phyloP scores from a whole-genome alignment of 2,888 invertebrate genomes.

The Adelognathus sp. region DNA sequence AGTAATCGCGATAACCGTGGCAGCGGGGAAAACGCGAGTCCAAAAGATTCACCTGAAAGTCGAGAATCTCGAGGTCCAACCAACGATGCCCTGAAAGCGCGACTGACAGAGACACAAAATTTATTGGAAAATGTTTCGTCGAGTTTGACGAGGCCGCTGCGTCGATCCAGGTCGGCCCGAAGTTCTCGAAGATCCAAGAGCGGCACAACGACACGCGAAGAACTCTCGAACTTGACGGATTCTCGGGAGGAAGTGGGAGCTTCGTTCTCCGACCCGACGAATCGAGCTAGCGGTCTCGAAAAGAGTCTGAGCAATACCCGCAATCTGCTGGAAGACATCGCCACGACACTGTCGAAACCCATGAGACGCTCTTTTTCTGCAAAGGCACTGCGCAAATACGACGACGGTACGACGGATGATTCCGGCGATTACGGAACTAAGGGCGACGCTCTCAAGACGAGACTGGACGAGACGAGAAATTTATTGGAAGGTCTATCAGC shows the following conservation, averaged over 20 bases:
- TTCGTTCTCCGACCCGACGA: slow-evolving; percentile 2
- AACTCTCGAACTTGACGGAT: neutral
- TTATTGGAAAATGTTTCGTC: slow-evolving; percentile 55
- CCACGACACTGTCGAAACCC: slow-evolving; percentile 42
- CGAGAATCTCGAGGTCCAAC: neutral
- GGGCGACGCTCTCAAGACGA: slow-evolving; percentile 62
- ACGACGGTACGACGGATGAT: slow-evolving; percentile 23
- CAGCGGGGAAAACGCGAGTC: neutral
- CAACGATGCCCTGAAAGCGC: slow-evolving; percentile 35
- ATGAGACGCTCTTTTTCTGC: slow-evolving; percentile 50
- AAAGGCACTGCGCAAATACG: slow-evolving; percentile 30
- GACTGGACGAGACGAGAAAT: slow-evolving; percentile 67
- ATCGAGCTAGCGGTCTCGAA: slow-evolving; percentile 20
- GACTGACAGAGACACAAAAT: slow-evolving; percentile 48
- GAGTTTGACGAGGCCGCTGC: slow-evolving; percentile 26
- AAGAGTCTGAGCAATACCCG: slow-evolving; percentile 42
- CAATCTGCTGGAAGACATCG: slow-evolving; percentile 46
- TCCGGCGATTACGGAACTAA: slow-evolving; percentile 17
- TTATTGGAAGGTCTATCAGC: slow-evolving; percentile 67
- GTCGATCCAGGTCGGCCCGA: slow-evolving; percentile 56
- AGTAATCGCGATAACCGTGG: neutral
- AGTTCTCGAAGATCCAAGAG: slow-evolving; percentile 32
- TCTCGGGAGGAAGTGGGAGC: neutral
- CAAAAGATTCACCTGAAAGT: neutral
- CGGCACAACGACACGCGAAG: neutral